A percentile compares a stretch with the other conserved stretches of the same genome.
These are phyloP conservation scores for Tipula confusa DNA, from an alignment of 2,888 invertebrate genomes.

Conservation along the genomic window DNA sequence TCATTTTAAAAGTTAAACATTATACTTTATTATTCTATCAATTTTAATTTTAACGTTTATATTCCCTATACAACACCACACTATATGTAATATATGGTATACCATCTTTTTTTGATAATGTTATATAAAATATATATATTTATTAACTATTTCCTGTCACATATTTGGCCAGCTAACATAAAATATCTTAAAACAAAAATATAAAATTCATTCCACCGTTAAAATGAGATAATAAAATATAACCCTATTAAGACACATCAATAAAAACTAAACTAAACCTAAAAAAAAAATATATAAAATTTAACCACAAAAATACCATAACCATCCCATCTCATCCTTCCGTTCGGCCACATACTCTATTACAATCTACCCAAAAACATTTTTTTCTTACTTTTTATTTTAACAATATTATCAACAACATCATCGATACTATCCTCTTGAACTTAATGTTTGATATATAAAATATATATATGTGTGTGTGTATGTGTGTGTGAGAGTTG, in stretches of 20 bases:
- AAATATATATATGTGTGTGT: too few relatives aligned
- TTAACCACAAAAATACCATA: background rate
- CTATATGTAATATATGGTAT: background rate
- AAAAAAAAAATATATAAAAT: too few relatives aligned
- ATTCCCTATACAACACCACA: background rate
- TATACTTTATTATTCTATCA: slow-evolving; percentile 4
- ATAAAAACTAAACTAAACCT: background rate
- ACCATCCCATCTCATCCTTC: background rate
- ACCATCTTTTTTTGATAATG: background rate
- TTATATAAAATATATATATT: background rate
- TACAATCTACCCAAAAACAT: background rate
- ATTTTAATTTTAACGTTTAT: slow-evolving; percentile 5
- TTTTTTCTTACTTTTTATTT: background rate
- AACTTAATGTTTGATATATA: slow-evolving; percentile 14
- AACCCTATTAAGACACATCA: slow-evolving; percentile 20
- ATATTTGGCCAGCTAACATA: background rate
- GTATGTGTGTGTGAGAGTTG: background rate
- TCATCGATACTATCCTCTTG: slow-evolving; percentile 16
- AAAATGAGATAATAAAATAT: slow-evolving; percentile 25
- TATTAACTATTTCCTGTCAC: slow-evolving; percentile 25
- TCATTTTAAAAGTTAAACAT: background rate
- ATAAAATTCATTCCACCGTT: slow-evolving; percentile 25
- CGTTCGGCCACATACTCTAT: background rate
- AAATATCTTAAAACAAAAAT: slow-evolving; percentile 25
- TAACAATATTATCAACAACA: slow-evolving; percentile 3